Conservation (phyloP, 2,113 vertebrate genomes). For the Xenopus tropicalis region UCB_Xtro_10.0 CM004451.2:81187501-81188000, state of each 20-base stretch:
- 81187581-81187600: too few species aligned
- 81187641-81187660: too few species aligned
- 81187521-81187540: too few species aligned
- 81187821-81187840: constrained; percentile 29
- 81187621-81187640: too few species aligned
- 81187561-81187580: too few species aligned
- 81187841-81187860: constrained; percentile 27
- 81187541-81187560: too few species aligned
- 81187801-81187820: constrained; percentile 35
- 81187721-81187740: constrained; percentile 1
- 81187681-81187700: constrained; percentile 11
- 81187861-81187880: constrained; percentile 22
- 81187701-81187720: constrained; percentile 21
- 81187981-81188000: neutral
- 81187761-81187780: constrained; percentile 14
- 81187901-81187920: constrained; percentile 18
- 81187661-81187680: neutral
- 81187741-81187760: constrained; percentile 17
- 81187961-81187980: constrained; percentile 17
- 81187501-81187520: too few species aligned
- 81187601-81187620: too few species aligned
- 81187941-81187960: neutral
- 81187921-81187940: constrained; percentile 1
- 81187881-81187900: neutral
- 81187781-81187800: constrained; percentile 24